Percentiles rank a stretch among this genome's conserved stretches.
phyloP scores from a whole-genome alignment of 2,797 vertebrate genomes.

The Moxostoma hubbsi region DNA sequence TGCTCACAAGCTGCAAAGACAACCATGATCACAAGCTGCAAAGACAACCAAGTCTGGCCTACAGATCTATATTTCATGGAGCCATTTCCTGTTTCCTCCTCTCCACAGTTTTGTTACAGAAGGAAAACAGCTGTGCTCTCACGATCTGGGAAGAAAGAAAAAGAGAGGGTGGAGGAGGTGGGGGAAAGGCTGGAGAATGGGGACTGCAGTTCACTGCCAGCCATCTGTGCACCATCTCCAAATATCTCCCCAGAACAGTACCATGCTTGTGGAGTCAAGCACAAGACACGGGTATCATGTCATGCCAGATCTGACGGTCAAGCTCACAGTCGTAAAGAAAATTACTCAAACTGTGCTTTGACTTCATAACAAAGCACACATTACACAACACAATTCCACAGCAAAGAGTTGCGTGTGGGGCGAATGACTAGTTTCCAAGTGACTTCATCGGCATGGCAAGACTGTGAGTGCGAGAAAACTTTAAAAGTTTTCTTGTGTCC shows the following conservation, averaged over 20 bases:
- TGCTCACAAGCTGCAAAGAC: constrained; percentile 38
- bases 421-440: constrained; percentile 48
- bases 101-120: constrained; percentile 57
- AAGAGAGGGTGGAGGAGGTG: constrained; percentile 32
- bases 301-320: constrained; percentile 40
- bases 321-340: constrained; percentile 20
- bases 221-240: constrained; percentile 52
- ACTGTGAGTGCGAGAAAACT: constrained; percentile 17
- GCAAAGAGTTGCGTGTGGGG: constrained; percentile 25
- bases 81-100: constrained; percentile 58
- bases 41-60: constrained; percentile 41
- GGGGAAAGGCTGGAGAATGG: constrained; percentile 34
- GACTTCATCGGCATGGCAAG: constrained; percentile 49
- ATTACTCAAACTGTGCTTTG: constrained; percentile 35
- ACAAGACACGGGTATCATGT: constrained; percentile 20
- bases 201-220: constrained; percentile 26
- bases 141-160: constrained; percentile 51
- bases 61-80: constrained; percentile 56
- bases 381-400: constrained; percentile 48
- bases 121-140: constrained; percentile 58
- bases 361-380: constrained; percentile 44
- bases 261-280: constrained; percentile 38
- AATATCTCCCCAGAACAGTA: constrained; percentile 41
- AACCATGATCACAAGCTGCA: constrained; percentile 34
- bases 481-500: constrained; percentile 27